Base-by-base conservation (phyloP, 2,797 vertebrate species). In the Loris lydekkerianus region DNA sequence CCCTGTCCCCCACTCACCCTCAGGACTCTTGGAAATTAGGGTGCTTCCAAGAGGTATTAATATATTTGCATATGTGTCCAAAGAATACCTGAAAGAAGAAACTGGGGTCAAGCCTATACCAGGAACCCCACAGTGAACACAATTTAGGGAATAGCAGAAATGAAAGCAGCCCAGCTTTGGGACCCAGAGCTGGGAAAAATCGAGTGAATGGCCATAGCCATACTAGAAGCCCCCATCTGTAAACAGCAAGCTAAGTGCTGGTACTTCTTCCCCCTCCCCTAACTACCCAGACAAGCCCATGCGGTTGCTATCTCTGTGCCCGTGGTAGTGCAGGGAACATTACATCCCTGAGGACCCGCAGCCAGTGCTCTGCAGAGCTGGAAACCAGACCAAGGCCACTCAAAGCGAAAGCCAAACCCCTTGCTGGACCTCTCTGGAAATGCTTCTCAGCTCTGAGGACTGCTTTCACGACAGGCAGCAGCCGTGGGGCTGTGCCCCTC, bases 391-490 rank as follows among this genome's bases (percentile, higher is more conserved):
- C 91, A 90, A 53, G 25, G 31, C 65, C 40, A 46, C 61, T 31
- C 61, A 61, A 78, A 82, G 46, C 29, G 76, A 86, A 94, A 75
- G 40, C 7, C 78, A 29, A 34, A 9, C 43, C 72, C 61, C 58
- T 93, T 49, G 25, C 65, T 58, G 70, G 72, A n/a, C 18, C 86
- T 85, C 76, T 94, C 75, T 40, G 21, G 34, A 96, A 70, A 87
- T 29, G 9, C 10, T 13, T 53, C 49, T 93, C 56, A 9, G 56
- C 43, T 88, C 21, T 21, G 84, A 86, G 58, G 69, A 29, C 27
- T 2, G 1, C 31, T 63, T 53, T 49, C 31, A 46, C 23, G 80
- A 61, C 3, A 29, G 53, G 63, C n/a, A 78, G 58, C 34, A 43
- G 84, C 49, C 65, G n/a, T 73, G 65, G 73, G 65, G 65, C 63